A percentile compares a stretch with the other conserved stretches of the same genome.
phyloP scores from a whole-genome alignment of 1,140 invertebrate species.

The Megathymus violae region DNA sequence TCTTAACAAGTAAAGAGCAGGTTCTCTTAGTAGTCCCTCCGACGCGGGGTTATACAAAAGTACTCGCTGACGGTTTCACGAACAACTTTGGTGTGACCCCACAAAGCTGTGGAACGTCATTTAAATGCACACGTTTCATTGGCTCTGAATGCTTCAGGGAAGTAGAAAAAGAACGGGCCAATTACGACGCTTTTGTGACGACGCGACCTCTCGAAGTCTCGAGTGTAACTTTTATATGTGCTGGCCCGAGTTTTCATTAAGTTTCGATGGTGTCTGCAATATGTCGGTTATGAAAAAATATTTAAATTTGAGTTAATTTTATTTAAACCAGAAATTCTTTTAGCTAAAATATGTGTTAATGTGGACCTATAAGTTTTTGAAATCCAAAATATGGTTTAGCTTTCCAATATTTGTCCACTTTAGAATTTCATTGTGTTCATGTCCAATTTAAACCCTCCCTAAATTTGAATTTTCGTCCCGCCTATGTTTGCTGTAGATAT shows the following conservation, averaged over 20 bases:
- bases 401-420: too few relatives aligned
- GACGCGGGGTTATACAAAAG: conserved; percentile 69
- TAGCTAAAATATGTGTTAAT: too few relatives aligned
- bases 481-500: too few relatives aligned
- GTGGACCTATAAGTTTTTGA: too few relatives aligned
- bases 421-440: too few relatives aligned
- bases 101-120: conserved; percentile 82
- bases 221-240: conserved; percentile 78
- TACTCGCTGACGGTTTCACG: conserved; percentile 72
- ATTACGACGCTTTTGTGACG: conserved; percentile 81
- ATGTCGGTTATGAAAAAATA: conserved; percentile 19
- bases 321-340: too few relatives aligned
- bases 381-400: too few relatives aligned
- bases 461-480: too few relatives aligned
- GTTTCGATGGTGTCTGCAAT: conserved; percentile 50
- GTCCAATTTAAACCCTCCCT: too few relatives aligned
- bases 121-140: conserved; percentile 84
- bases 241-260: conserved; percentile 64
- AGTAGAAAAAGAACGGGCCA: conserved; percentile 82
- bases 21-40: conserved; percentile 72
- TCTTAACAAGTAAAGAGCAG: conserved; percentile 72
- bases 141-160: conserved; percentile 81
- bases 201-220: conserved; percentile 76
- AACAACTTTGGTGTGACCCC: conserved; percentile 80
- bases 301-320: conserved; percentile 24